phyloP scores from a whole-genome alignment of 2,113 vertebrate species.

The Myiozetetes cayanensis region DNA sequence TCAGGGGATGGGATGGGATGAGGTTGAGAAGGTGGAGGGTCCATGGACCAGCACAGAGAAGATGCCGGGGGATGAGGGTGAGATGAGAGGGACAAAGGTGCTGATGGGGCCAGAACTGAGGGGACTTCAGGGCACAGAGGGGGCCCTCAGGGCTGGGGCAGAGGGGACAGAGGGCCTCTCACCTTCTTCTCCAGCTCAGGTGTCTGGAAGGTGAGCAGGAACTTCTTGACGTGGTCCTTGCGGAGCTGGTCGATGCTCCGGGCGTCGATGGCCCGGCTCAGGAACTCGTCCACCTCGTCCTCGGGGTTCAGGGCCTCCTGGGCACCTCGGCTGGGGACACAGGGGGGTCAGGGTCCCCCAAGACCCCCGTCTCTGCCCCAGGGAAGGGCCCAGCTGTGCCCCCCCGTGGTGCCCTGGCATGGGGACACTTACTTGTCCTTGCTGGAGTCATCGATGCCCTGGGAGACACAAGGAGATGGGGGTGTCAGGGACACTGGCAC shows the following conservation, averaged over 20 bases:
- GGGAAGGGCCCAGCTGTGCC: accelerated
- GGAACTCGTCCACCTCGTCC: slow-evolving; percentile 94
- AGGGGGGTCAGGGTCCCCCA: not conserved
- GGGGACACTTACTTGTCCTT: slow-evolving; percentile 90
- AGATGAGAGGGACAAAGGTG: not conserved
- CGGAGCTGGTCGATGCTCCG: slow-evolving; percentile 95
- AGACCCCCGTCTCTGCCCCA: not conserved
- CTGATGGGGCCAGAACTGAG: not conserved
- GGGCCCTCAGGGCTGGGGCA: accelerated
- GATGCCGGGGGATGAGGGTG: not conserved
- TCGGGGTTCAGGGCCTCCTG: slow-evolving; percentile 94
- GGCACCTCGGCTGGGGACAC: slow-evolving; percentile 78
- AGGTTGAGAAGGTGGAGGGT: not conserved
- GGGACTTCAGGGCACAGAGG: too few species aligned
- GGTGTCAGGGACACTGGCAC: not conserved
- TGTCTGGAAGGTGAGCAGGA: slow-evolving; percentile 95
- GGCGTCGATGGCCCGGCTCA: slow-evolving; percentile 92
- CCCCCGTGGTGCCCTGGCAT: not conserved
- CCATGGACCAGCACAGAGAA: not conserved
- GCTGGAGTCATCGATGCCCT: slow-evolving; percentile 94
- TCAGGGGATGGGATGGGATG: not conserved
- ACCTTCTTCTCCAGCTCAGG: slow-evolving; percentile 95
- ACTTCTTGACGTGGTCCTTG: slow-evolving; percentile 94
- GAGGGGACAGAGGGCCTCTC: not conserved
- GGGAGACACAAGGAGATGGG: not conserved